Base-by-base conservation (phyloP, 30 jellyfish, hydroid and myxozoan species). In the Sanderia malayensis region DNA sequence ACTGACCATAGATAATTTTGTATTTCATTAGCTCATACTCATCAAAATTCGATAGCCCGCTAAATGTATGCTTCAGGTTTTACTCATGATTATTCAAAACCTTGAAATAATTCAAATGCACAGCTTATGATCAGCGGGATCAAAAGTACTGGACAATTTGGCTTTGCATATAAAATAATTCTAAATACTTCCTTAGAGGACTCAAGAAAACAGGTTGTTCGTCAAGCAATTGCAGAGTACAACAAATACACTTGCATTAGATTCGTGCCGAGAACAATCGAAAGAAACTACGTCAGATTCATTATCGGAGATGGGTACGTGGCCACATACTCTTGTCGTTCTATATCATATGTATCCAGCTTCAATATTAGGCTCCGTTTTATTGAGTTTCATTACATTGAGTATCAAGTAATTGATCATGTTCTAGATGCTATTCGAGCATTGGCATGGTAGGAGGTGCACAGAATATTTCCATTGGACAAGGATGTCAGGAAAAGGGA, bases 251-350 rank as follows among this genome's bases (percentile, higher is more conserved):
- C 86, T 46, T 74, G 86, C 67, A 74, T 61, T 74, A 65, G 86
- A 74, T 58, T 58, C 24, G 86, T 74, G 29, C 86, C 70, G 15
- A 58, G 77, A 37, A 74, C 67, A 55, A 74, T 19, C 76, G 66
- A 74, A 46, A 24, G 18, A 18, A 32, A 58, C 72, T 74, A 30
- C 67, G 44, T 74, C 66, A 58, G 25, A 20, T 74, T 74, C 70
- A 74, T 74, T 15, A 61, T 74, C 0, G 86, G 86, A 4, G 67
- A 67, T 30, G 86, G 86, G 86, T 74, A 37, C 4, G 86, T 0
- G 8, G 8, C 55, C 55, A 8, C 8, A 41, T 41, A 6, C 8
- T 6, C 8, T 8, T 6, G 55, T 8, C 55, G 11, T 41, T 15
- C 15, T 6, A 41, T 15, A 41, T 41, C 15, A 8, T 6, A 8